Percentiles rank a stretch among this genome's conserved stretches.
phyloP scores from a whole-genome alignment of 1,140 invertebrate genomes.

The Papilio aristodemus region DNA sequence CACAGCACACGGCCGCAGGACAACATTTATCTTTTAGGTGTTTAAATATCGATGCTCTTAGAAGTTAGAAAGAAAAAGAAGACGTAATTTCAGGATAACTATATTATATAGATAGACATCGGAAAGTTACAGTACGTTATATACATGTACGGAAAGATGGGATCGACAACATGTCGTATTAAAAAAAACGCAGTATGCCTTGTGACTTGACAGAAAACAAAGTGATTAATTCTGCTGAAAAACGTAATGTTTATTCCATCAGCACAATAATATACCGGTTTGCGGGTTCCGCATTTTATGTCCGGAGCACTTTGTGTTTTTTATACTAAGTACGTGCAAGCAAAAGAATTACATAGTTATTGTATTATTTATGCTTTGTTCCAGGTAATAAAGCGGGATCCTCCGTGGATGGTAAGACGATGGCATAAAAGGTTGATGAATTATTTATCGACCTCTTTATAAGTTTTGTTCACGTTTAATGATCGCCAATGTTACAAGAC shows the following conservation, averaged over 20 bases:
- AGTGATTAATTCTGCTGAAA: no score
- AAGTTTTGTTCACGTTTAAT: conserved; percentile 1
- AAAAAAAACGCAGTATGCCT: no score
- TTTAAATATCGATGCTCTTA: conserved; percentile 4
- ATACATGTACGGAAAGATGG: no score
- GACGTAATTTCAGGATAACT: no score
- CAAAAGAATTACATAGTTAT: background rate
- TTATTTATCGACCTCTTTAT: conserved; percentile 14
- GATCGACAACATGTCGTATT: no score
- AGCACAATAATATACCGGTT: no score
- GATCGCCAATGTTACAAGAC: background rate
- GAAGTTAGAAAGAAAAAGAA: no score
- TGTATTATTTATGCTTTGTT: background rate
- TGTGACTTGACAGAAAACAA: no score
- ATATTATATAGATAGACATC: no score
- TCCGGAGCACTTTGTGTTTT: background rate
- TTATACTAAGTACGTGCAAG: background rate
- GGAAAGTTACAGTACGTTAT: no score
- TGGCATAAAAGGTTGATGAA: conserved; percentile 5
- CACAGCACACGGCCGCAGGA: background rate
- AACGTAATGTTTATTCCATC: background rate
- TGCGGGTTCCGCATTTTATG: background rate
- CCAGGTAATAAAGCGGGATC: background rate
- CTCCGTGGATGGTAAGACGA: background rate
- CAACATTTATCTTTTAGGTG: conserved; percentile 7